Evolutionary conservation across 1,140 invertebrate genomes (phyloP).

Genomic region (Piezodorus guildinii): DNA sequence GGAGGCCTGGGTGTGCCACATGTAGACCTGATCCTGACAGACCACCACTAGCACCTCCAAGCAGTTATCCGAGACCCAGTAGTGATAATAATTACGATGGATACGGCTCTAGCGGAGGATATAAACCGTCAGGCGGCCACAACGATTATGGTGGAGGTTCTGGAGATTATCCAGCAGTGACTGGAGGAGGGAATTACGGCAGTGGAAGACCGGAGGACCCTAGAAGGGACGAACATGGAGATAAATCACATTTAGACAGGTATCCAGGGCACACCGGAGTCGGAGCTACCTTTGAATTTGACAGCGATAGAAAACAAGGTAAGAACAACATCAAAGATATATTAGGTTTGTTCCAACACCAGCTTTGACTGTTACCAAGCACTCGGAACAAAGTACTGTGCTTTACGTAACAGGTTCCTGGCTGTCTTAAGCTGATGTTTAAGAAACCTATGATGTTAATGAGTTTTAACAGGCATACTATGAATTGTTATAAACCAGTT

Average conservation of each 20-base stretch:
- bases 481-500: too few species aligned
- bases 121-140: background rate
- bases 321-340: too few species aligned
- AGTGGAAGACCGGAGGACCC: background rate
- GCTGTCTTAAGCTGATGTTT: too few species aligned
- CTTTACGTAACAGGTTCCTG: too few species aligned
- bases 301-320: slow-evolving; percentile 11
- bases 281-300: slow-evolving; percentile 23
- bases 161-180: background rate
- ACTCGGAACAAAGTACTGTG: too few species aligned
- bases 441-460: too few species aligned
- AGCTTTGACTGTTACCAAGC: too few species aligned
- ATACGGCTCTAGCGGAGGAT: slow-evolving; percentile 1
- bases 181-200: too few species aligned
- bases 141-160: background rate
- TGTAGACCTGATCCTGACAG: background rate
- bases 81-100: background rate
- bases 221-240: slow-evolving; percentile 5
- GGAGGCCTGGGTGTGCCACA: background rate
- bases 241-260: slow-evolving; percentile 14
- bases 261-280: slow-evolving; percentile 24
- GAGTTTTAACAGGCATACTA: too few species aligned
- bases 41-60: background rate
- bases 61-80: background rate
- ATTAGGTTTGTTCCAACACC: too few species aligned